Evolutionary conservation across 2,888 invertebrate species (phyloP), one percentile per base, ranked within the genome.

Genomic region (Caenorhabditis sinica): DNA sequence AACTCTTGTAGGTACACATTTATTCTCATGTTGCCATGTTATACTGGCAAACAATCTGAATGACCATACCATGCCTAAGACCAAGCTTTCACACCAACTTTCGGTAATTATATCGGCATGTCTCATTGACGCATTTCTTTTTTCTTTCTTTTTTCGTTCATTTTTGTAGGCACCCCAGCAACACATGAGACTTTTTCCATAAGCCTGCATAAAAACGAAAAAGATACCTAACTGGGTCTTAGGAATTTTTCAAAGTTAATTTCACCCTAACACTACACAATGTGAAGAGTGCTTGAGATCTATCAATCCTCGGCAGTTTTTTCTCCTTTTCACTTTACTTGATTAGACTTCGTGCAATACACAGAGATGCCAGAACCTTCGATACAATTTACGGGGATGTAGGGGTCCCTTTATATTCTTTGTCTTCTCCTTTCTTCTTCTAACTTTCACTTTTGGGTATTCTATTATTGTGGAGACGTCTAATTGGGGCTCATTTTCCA

Each of bases 31-130:
- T 76, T 23, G 68, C 51, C 60, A 68, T 76, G 68, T 76, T 68
- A 36, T 76, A 45, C 49, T 36, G 23, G 45, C 25, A 20, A 65
- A 56, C 40, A 25, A 28, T 56, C 56, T 56, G 56, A 56, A 56
- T 56, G 56, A 56, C 63, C 61, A 61, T 20, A 36, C 9, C 28
- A 6, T 5, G 33, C 5, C n/a, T 66, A 43, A 9, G 28, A 51
- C 43, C 63, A 51, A 20, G 30, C 56, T 66, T 66, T 43, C 66
- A 58, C 66, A 72, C 65, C 66, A 80, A 80, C 80, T 80, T 80
- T 80, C 80, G 72, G 66, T 80, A 80, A 80, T 80, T 80, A 80
- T 80, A 80, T 72, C 56, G 71, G 71, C 58, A 49, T 72, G 63
- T 72, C 72, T 72, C 80, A 80, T 72, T 80, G 66, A 80, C 80